Conservation (phyloP, 1,140 invertebrate species). For the Cecropterus lyciades region DNA sequence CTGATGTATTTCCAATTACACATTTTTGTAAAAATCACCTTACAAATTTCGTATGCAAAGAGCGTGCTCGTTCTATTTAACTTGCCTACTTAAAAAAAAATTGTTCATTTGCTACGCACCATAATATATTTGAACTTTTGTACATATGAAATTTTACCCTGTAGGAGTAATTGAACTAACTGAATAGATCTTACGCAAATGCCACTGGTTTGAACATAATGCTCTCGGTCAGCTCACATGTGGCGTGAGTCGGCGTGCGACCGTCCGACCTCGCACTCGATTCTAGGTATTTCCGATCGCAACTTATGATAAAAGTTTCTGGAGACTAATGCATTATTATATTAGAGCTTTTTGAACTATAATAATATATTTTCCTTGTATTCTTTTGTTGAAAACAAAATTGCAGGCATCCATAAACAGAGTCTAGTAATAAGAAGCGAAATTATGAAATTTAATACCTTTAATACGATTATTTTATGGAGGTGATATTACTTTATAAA, state of each 20-base stretch:
- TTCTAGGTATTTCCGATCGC: slow-evolving; percentile 36
- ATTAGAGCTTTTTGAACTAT: neutral
- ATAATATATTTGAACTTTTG: slow-evolving; percentile 18
- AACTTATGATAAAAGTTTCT: slow-evolving; percentile 13
- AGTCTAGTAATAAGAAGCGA: no score
- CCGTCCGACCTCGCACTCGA: slow-evolving; percentile 34
- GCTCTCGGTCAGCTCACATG: slow-evolving; percentile 16
- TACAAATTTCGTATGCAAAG: slow-evolving; percentile 11
- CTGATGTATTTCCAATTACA: neutral
- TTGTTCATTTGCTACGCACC: slow-evolving; percentile 1
- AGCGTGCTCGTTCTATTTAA: slow-evolving; percentile 14
- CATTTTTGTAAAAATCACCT: neutral
- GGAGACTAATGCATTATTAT: neutral
- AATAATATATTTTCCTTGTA: neutral
- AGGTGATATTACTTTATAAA: no score
- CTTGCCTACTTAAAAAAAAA: slow-evolving; percentile 4
- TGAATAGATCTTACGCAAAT: slow-evolving; percentile 36
- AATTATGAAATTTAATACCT: no score
- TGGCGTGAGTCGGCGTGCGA: slow-evolving; percentile 4
- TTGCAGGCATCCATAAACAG: no score
- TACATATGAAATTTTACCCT: slow-evolving; percentile 9
- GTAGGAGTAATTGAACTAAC: slow-evolving; percentile 25
- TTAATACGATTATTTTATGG: no score
- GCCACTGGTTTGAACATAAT: slow-evolving; percentile 37
- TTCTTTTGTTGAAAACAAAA: neutral